Evolutionary conservation across 1,140 invertebrate species (phyloP).

Genomic region (fruit fly (Drosophila melanogaster)): Release_6_plus_ISO1_MT NT_037436.4:11491501-11492000

Average conservation of each 20-base stretch:
- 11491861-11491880: neutral
- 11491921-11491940: conserved; percentile 6
- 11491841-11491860: neutral
- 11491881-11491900: too few species aligned
- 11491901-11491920: neutral
- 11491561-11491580: conserved; percentile 52
- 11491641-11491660: conserved; percentile 14
- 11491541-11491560: conserved; percentile 40
- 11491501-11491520: conserved; percentile 13
- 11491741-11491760: conserved; percentile 22
- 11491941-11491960: conserved; percentile 40
- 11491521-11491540: conserved; percentile 51
- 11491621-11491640: conserved; percentile 1
- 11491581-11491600: neutral
- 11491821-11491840: conserved; percentile 55
- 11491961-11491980: conserved; percentile 46
- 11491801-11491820: conserved; percentile 60
- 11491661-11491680: conserved; percentile 31
- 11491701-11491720: conserved; percentile 52
- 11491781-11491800: conserved; percentile 38
- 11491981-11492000: conserved; percentile 28
- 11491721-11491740: conserved; percentile 56
- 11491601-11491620: neutral
- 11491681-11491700: conserved; percentile 40
- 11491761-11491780: conserved; percentile 56